Conservation (phyloP, 2,113 vertebrate genomes). For the Aplodontia rufa region DNA sequence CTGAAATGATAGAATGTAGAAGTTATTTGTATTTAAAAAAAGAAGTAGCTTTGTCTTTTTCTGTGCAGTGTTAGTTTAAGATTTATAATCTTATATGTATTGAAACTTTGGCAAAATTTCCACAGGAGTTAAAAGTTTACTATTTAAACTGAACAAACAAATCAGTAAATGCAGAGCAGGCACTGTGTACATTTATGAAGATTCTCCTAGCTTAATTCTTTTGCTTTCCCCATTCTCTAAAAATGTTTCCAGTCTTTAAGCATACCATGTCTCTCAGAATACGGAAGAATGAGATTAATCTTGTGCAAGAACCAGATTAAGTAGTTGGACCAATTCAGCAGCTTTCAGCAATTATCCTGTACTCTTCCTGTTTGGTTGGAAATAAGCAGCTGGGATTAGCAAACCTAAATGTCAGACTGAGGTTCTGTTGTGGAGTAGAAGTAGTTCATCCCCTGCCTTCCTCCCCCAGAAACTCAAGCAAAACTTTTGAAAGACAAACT, state of each 20-base stretch:
- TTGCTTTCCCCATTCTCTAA: constrained; percentile 38
- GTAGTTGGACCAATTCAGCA: neutral
- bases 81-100: constrained; percentile 82
- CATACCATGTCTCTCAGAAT: neutral
- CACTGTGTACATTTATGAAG: constrained; percentile 34
- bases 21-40: constrained; percentile 84
- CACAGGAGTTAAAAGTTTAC: constrained; percentile 88
- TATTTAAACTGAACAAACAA: constrained; percentile 86
- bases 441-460: neutral
- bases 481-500: constrained; percentile 36
- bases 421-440: neutral
- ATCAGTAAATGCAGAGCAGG: constrained; percentile 73
- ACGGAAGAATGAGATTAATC: neutral
- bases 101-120: constrained; percentile 87
- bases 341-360: neutral
- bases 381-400: constrained; percentile 23
- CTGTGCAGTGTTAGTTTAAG: constrained; percentile 87
- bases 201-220: constrained; percentile 47
- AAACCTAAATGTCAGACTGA: constrained; percentile 19
- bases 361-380: neutral
- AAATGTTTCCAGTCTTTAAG: neutral
- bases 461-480: constrained; percentile 33
- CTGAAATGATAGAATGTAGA: constrained; percentile 84
- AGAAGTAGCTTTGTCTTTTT: constrained; percentile 82
- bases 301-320: constrained; percentile 14